phyloP scores from a whole-genome alignment of 2,888 invertebrate genomes.

The Mactromeris polynyma region DNA sequence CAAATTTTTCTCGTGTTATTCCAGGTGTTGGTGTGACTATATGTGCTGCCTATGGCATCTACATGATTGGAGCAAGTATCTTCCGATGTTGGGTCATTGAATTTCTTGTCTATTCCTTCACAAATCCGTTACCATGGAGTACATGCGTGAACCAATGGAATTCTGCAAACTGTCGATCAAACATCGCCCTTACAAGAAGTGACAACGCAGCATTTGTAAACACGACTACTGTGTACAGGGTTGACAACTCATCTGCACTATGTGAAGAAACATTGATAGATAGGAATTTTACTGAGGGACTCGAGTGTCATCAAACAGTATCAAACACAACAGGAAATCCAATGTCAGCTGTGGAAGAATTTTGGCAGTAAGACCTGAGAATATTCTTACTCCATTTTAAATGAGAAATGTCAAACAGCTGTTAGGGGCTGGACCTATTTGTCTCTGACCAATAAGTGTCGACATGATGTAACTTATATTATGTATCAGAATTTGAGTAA shows the following conservation, averaged over 20 bases:
- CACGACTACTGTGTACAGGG: too few relatives aligned
- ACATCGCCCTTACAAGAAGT: too few relatives aligned
- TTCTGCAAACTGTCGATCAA: conserved; percentile 15
- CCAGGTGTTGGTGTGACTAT: conserved; percentile 19
- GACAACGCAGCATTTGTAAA: neutral
- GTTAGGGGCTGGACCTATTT: too few relatives aligned
- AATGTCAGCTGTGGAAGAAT: neutral
- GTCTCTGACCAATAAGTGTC: too few relatives aligned
- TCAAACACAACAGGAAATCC: neutral
- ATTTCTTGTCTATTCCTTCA: conserved; percentile 39
- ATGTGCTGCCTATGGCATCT: conserved; percentile 12
- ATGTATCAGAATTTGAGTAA: too few relatives aligned
- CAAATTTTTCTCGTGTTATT: too few relatives aligned
- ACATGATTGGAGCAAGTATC: conserved; percentile 33
- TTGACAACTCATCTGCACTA: too few relatives aligned
- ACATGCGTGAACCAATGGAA: conserved; percentile 45
- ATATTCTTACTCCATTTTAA: too few relatives aligned
- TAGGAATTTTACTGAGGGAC: neutral
- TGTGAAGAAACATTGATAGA: too few relatives aligned
- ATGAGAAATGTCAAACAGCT: too few relatives aligned
- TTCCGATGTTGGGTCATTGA: conserved; percentile 41
- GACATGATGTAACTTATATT: too few relatives aligned
- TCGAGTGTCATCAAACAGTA: neutral
- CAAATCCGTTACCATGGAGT: conserved; percentile 40
- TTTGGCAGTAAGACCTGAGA: neutral